Conservation (phyloP, 2,113 vertebrate species). For the Phyllopteryx taeniolatus region DNA sequence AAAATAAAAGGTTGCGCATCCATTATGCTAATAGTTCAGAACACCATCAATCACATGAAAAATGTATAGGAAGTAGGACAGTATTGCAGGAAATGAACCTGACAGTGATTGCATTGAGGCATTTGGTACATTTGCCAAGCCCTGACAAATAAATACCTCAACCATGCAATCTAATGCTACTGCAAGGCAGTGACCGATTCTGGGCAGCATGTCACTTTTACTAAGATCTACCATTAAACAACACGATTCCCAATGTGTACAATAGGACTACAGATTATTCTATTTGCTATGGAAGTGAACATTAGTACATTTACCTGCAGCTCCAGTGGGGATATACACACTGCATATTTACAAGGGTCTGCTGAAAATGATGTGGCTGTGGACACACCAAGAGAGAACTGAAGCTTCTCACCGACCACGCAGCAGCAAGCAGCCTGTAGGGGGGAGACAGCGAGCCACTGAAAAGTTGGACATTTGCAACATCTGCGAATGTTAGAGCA, state of each 20-base stretch:
- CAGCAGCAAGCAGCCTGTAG: conserved; percentile 81
- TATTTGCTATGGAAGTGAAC: not conserved
- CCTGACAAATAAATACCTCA: conserved; percentile 27
- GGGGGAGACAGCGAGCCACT: conserved; percentile 27
- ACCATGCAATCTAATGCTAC: conserved; percentile 38
- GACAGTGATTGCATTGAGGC: conserved; percentile 37
- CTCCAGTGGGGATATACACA: conserved; percentile 79
- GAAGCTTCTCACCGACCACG: conserved; percentile 77
- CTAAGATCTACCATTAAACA: conserved; percentile 45
- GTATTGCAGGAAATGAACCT: conserved; percentile 8
- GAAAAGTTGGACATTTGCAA: conserved; percentile 11
- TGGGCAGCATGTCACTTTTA: conserved; percentile 33
- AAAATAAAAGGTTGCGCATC: not conserved
- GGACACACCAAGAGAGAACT: conserved; percentile 73
- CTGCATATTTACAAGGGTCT: conserved; percentile 63
- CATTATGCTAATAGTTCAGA: not conserved
- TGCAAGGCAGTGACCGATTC: conserved; percentile 20
- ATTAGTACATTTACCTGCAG: conserved; percentile 79
- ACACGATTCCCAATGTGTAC: not conserved
- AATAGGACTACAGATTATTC: not conserved
- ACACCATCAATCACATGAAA: not conserved
- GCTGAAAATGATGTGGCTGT: conserved; percentile 3
- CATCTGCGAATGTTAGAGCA: not conserved
- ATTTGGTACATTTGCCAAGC: conserved; percentile 31
- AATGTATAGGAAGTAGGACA: not conserved